These are phyloP conservation scores for Limnephilus rhombicus DNA, from an alignment of 2,888 invertebrate species.

Conservation along the genomic window DNA sequence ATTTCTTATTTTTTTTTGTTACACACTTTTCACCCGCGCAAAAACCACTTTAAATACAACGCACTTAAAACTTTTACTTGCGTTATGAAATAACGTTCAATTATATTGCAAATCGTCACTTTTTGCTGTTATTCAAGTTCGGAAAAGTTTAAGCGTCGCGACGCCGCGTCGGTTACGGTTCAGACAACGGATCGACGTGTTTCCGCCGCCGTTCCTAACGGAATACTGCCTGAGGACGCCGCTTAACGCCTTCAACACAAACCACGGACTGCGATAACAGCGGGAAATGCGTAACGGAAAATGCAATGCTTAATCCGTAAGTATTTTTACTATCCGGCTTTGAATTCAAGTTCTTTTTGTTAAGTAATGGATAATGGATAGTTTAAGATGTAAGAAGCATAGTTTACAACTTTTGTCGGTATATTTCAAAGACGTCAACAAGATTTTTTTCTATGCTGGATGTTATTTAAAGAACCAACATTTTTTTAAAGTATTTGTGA, in stretches of 20 bases:
- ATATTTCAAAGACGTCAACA: no score
- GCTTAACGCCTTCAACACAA: not conserved
- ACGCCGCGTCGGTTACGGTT: not conserved
- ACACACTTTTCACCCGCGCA: not conserved
- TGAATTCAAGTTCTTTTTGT: not conserved
- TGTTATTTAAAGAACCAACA: no score
- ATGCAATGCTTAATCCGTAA: not conserved
- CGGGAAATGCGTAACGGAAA: not conserved
- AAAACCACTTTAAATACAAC: no score
- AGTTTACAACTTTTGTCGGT: not conserved
- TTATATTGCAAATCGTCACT: not conserved
- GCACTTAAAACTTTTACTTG: not conserved
- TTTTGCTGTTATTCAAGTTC: not conserved
- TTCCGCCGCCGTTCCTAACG: conserved; percentile 20
- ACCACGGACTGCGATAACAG: not conserved
- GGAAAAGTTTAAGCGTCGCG: conserved; percentile 3
- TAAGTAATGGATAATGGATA: not conserved
- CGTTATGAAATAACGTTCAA: not conserved
- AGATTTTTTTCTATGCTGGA: no score
- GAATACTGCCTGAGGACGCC: conserved; percentile 22
- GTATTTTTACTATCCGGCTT: not conserved
- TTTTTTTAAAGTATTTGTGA: no score
- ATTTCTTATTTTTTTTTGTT: not conserved
- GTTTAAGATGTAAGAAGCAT: not conserved
- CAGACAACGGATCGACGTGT: not conserved